Base-by-base conservation (phyloP, 2,888 invertebrate genomes). In the Nomada fabriciana region DNA sequence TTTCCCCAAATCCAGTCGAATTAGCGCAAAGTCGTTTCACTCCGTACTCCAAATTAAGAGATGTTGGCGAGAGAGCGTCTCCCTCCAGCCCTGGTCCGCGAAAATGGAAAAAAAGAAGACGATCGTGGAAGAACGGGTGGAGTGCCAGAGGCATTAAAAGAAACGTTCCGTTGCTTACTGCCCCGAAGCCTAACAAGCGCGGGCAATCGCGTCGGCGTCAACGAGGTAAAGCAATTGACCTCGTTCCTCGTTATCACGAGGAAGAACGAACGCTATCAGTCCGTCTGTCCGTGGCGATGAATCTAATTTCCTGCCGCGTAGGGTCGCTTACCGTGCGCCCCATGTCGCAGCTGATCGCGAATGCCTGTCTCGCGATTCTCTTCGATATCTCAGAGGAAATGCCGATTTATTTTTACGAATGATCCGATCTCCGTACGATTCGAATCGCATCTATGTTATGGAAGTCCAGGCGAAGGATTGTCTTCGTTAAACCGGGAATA, bases 191-290 rank as follows among this genome's bases (percentile, higher is more conserved):
- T 23, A 52, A 25, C 25, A 7, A 76, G 61, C 78, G 59, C 13
- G 15, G 52, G 42, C 20, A 64, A 65, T 82, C 71, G 50, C 43
- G 74, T 25, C 55, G 64, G 65, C 72, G 72, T 76, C 57, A 61
- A 80, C 75, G 64, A 72, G 76, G 65, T 42, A 61, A 77, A 71
- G 65, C 85, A 82, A 75, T 87, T 85, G 87, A 87, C 82, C 85
- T 57, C 80, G 80, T 85, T 86, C 70, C 83, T 76, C 78, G 80
- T 87, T 87, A 86, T 86, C 86, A 52, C 64, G 52, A 18, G 67
- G 74, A 25, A 53, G 71, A 82, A 79, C 70, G 78, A 82, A 63
- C 82, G 77, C 57, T 86, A 83, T 86, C 86, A 81, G 73, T 53
- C 50, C 55, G 76, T 74, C 82, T 82, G 77, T 84, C 76, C 76